Conservation (phyloP, 2,113 vertebrate species). For the Ageneiosus marmoratus region DNA sequence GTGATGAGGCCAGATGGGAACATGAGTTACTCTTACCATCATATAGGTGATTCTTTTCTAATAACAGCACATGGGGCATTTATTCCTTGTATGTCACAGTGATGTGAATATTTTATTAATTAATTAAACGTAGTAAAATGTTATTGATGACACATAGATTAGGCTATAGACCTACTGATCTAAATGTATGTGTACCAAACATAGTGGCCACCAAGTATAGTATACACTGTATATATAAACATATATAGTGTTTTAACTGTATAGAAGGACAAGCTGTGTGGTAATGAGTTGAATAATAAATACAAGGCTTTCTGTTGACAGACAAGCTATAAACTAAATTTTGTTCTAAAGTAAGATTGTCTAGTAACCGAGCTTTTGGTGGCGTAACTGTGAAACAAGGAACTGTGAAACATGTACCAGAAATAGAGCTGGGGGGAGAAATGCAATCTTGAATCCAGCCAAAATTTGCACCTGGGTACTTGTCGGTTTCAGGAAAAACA, state of each 20-base stretch:
- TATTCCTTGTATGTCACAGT: no score
- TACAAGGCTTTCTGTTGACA: background rate
- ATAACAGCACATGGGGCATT: background rate
- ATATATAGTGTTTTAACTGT: background rate
- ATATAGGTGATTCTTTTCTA: no score
- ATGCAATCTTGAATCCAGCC: background rate
- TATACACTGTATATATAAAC: background rate
- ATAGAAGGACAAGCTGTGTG: background rate
- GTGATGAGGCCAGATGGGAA: background rate
- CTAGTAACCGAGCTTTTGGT: background rate
- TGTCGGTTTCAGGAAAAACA: no score
- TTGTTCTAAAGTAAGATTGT: background rate
- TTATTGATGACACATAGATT: background rate
- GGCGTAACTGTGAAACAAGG: slow-evolving; percentile 5
- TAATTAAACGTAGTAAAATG: background rate
- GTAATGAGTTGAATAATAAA: background rate
- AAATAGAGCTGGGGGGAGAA: background rate
- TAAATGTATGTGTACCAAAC: background rate
- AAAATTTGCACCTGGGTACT: background rate
- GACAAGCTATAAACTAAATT: background rate
- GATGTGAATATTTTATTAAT: no score
- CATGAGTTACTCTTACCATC: background rate
- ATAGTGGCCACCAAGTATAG: background rate
- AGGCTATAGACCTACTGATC: background rate
- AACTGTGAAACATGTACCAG: slow-evolving; percentile 10